A percentile compares a stretch with the other conserved stretches of the same genome.
phyloP scores from a whole-genome alignment of 2,888 invertebrate genomes.

The Protophormia terraenovae region DNA sequence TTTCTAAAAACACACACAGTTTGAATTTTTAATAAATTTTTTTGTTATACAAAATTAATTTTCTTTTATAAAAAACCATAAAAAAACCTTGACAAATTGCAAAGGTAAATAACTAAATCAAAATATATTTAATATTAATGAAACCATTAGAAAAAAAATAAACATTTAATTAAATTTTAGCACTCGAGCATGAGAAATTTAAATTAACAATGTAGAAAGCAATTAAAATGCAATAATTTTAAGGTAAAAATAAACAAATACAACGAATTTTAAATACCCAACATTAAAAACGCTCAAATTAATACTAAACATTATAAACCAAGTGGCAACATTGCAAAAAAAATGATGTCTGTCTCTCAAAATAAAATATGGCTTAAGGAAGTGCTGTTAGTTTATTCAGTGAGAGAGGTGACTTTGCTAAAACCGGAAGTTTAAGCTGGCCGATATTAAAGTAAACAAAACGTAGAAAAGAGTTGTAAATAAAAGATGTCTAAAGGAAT shows the following conservation, averaged over 20 bases:
- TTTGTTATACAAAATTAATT: conserved; percentile 23
- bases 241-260: not conserved
- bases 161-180: conserved; percentile 51
- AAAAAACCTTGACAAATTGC: conserved; percentile 21
- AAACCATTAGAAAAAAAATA: not conserved
- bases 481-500: no score
- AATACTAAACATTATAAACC: not conserved
- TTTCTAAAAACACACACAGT: not conserved
- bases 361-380: no score
- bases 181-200: conserved; percentile 44
- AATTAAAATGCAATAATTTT: conserved; percentile 57
- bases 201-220: conserved; percentile 20
- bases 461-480: no score
- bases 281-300: not conserved
- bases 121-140: not conserved
- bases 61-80: not conserved
- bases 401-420: no score
- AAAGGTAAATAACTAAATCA: not conserved
- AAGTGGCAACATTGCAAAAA: not conserved
- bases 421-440: no score
- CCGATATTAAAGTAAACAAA: no score
- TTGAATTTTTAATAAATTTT: not conserved
- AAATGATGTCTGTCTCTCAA: no score
- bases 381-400: no score
- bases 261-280: not conserved